phyloP scores from a whole-genome alignment of 2,888 invertebrate species.

The Drosophila helvetica region DNA sequence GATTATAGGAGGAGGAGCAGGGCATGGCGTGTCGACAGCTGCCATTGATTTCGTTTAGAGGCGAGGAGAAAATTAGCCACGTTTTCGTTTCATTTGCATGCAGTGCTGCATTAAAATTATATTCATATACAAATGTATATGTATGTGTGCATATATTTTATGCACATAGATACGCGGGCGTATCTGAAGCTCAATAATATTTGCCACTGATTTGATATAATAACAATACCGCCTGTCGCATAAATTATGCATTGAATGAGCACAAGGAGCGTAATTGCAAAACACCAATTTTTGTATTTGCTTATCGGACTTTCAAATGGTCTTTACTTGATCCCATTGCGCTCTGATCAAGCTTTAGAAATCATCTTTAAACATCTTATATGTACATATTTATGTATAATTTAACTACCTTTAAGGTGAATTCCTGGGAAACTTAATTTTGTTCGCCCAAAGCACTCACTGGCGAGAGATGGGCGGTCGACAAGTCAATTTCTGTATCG shows the following conservation, averaged over 20 bases:
- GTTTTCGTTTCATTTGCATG: slow-evolving; percentile 61
- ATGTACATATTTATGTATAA: too few species aligned
- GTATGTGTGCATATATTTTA: neutral
- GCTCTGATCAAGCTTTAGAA: neutral
- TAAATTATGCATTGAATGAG: slow-evolving; percentile 38
- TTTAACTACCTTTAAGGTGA: neutral
- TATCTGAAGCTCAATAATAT: slow-evolving; percentile 40
- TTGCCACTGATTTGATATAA: slow-evolving; percentile 41
- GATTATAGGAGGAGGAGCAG: neutral
- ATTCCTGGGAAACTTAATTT: slow-evolving; percentile 49
- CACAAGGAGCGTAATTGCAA: slow-evolving; percentile 10
- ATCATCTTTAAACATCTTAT: neutral
- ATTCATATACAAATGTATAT: slow-evolving; percentile 17
- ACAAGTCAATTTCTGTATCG: slow-evolving; percentile 57
- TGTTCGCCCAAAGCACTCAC: neutral
- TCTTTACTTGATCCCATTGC: neutral
- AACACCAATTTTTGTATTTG: slow-evolving; percentile 22
- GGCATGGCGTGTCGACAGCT: slow-evolving; percentile 58
- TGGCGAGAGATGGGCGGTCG: neutral
- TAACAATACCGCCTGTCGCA: slow-evolving; percentile 42
- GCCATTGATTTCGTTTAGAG: slow-evolving; percentile 62
- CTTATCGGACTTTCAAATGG: neutral
- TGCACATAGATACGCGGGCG: neutral
- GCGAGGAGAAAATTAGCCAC: slow-evolving; percentile 68
- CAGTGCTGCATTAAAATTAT: slow-evolving; percentile 50